A percentile compares a stretch with the other conserved stretches of the same genome.
These are phyloP conservation scores for Nansenia antarctica DNA, from an alignment of 2,113 vertebrate genomes.

Conservation along the genomic window DNA sequence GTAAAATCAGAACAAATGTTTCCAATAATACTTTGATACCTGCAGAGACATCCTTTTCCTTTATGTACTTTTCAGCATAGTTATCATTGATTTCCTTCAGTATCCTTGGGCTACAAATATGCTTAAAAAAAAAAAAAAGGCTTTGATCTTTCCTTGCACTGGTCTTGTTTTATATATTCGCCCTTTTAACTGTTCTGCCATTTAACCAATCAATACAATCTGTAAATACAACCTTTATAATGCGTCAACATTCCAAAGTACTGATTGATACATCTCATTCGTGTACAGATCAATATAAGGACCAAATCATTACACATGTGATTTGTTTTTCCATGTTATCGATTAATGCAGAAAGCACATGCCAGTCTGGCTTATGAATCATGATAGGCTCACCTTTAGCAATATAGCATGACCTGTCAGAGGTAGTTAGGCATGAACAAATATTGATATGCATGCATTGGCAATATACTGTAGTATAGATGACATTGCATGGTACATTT, in stretches of 20 bases:
- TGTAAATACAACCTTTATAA: slow-evolving; percentile 9
- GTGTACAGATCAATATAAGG: slow-evolving; percentile 15
- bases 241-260: slow-evolving; percentile 9
- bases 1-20: neutral
- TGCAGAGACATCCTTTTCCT: no score
- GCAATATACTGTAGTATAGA: no score
- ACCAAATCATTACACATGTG: neutral
- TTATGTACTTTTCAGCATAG: neutral
- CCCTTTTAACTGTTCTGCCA: neutral
- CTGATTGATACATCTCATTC: slow-evolving; percentile 6
- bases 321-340: slow-evolving; percentile 8
- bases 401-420: slow-evolving; percentile 13
- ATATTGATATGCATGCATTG: neutral
- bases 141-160: neutral
- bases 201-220: neutral
- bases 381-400: slow-evolving; percentile 1
- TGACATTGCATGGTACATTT: no score
- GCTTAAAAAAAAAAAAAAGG: neutral
- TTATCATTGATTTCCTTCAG: no score
- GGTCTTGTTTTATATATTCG: neutral
- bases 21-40: neutral
- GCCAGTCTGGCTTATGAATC: neutral
- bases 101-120: neutral
- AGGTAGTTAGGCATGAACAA: neutral
- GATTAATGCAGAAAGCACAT: slow-evolving; percentile 3